A percentile compares a stretch with the other conserved stretches of the same genome.
phyloP scores from a whole-genome alignment of 2,797 vertebrate species.

The Anguilla obscura region DNA sequence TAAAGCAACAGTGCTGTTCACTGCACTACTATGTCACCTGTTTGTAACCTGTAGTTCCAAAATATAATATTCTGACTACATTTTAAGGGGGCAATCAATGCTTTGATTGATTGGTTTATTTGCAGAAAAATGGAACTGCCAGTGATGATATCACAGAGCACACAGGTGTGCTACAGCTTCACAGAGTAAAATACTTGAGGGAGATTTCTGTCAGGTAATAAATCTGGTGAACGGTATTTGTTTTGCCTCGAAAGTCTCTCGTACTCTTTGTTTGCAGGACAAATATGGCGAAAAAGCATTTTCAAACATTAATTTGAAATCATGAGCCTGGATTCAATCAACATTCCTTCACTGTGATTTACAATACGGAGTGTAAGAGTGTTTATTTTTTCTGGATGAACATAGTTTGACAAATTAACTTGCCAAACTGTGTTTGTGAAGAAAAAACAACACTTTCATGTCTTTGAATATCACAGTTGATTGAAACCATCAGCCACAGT shows the following conservation, averaged over 20 bases:
- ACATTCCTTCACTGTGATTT: not conserved
- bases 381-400: not conserved
- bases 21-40: not conserved
- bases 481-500: not conserved
- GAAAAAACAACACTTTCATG: not conserved
- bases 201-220: not conserved
- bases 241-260: not conserved
- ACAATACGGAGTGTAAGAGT: not conserved
- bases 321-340: not conserved
- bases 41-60: not conserved
- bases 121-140: not conserved
- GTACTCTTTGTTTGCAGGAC: not conserved
- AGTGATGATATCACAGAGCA: not conserved
- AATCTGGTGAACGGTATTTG: not conserved
- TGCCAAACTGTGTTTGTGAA: not conserved
- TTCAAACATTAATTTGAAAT: not conserved
- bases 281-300: not conserved
- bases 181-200: not conserved
- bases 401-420: not conserved
- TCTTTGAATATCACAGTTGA: not conserved
- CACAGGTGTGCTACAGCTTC: not conserved
- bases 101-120: not conserved
- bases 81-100: not conserved
- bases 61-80: not conserved
- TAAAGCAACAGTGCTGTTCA: not conserved